Percentiles rank a stretch among this genome's conserved stretches.
Evolutionary conservation across 1,140 invertebrate genomes (phyloP).

Genomic region (Chironomus tepperi): DNA sequence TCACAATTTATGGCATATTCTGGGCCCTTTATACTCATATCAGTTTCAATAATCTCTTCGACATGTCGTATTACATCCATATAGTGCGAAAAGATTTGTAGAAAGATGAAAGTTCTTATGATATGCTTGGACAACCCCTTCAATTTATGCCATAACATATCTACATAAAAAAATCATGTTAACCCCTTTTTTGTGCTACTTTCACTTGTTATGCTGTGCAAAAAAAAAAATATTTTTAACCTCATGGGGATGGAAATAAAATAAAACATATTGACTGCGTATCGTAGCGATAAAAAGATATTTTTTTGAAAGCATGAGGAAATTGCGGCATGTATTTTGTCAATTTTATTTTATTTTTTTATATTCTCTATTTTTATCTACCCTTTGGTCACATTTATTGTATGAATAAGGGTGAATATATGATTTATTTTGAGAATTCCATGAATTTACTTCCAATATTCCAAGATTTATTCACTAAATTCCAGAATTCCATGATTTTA

Average conservation of each 20-base stretch:
- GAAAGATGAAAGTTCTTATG: too few relatives aligned
- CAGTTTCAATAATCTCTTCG: neutral
- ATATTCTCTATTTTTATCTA: neutral
- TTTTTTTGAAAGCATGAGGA: neutral
- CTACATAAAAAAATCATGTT: neutral
- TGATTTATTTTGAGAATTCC: too few relatives aligned
- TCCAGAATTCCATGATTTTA: too few relatives aligned
- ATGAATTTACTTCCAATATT: too few relatives aligned
- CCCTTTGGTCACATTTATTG: neutral
- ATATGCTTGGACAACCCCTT: neutral
- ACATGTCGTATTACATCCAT: neutral
- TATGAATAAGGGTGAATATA: neutral
- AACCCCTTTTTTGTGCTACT: neutral
- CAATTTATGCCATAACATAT: neutral
- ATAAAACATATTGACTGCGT: neutral
- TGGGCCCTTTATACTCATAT: neutral
- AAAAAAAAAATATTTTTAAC: neutral
- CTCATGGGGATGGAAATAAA: constrained; percentile 11
- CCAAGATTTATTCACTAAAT: too few relatives aligned
- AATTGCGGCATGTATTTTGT: too few relatives aligned
- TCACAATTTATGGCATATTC: neutral
- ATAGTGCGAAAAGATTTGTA: too few relatives aligned
- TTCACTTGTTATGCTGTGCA: neutral
- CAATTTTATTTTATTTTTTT: too few relatives aligned
- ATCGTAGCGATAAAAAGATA: neutral